phyloP scores from a whole-genome alignment of 2,888 invertebrate species.

The Tipula vernalis region DNA sequence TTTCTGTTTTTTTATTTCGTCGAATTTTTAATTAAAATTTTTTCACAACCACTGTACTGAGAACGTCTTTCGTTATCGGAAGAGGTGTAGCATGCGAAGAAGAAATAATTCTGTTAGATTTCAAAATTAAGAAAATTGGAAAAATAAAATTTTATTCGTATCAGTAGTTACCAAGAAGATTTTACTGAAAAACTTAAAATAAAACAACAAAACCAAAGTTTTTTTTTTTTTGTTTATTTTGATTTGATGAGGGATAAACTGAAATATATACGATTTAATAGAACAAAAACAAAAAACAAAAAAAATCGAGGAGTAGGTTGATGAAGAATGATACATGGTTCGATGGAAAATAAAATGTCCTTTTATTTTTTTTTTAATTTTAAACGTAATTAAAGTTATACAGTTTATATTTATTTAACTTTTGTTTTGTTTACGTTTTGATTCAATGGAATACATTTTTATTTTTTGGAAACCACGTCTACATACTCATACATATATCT shows the following conservation, averaged over 20 bases:
- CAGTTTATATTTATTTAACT: not conserved
- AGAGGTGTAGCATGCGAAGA: not conserved
- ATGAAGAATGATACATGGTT: not conserved
- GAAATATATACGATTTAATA: not conserved
- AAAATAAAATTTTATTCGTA: not conserved
- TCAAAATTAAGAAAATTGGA: not conserved
- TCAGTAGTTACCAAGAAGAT: not conserved
- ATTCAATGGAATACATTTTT: not conserved
- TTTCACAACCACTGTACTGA: not conserved
- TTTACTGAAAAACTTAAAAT: not conserved
- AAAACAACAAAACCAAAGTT: not conserved
- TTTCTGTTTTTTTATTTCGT: not conserved
- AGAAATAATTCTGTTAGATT: not conserved
- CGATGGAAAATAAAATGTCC: not conserved
- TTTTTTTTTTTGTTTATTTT: not conserved
- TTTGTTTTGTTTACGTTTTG: not conserved
- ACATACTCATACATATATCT: not conserved
- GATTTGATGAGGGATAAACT: not conserved
- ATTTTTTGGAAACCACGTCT: not conserved
- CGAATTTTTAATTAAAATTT: not conserved
- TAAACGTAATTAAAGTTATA: not conserved
- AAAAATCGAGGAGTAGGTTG: not conserved
- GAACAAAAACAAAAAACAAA: not conserved
- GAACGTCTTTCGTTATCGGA: not conserved
- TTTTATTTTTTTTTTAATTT: not conserved